These are phyloP conservation scores for Fregata magnificens DNA, from an alignment of 2,113 vertebrate genomes.

Conservation along the genomic window DNA sequence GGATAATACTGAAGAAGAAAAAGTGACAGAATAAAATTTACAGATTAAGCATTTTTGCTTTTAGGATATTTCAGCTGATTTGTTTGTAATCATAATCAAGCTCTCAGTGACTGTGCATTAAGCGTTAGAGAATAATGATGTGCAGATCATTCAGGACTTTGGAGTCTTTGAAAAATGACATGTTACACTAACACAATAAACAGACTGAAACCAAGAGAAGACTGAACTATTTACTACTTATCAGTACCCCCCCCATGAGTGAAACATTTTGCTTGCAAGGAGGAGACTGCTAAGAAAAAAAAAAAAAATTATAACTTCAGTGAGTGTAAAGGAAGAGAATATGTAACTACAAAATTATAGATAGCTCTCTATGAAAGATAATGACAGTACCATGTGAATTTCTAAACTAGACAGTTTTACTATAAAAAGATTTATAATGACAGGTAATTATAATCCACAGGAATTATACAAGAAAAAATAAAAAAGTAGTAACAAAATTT, in stretches of 20 bases:
- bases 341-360: slow-evolving; percentile 7
- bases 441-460: not conserved
- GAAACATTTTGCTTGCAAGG: not conserved
- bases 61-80: not conserved
- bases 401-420: not conserved
- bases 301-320: not conserved
- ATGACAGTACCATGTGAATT: not conserved
- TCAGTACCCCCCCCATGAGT: not conserved
- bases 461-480: not conserved
- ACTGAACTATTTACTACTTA: not conserved
- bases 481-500: not conserved
- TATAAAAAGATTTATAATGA: not conserved
- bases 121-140: not conserved
- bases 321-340: not conserved
- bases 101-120: not conserved
- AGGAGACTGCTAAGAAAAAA: not conserved
- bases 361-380: not conserved
- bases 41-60: slow-evolving; percentile 3
- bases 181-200: not conserved
- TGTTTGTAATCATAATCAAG: slow-evolving; percentile 21
- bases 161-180: not conserved
- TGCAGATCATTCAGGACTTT: not conserved
- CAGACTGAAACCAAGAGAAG: not conserved
- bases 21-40: slow-evolving; percentile 21
- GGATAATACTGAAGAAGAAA: not conserved